Evolutionary conservation across 1,140 invertebrate species (phyloP).

Genomic region (Trypoxylus dichotomus): DNA sequence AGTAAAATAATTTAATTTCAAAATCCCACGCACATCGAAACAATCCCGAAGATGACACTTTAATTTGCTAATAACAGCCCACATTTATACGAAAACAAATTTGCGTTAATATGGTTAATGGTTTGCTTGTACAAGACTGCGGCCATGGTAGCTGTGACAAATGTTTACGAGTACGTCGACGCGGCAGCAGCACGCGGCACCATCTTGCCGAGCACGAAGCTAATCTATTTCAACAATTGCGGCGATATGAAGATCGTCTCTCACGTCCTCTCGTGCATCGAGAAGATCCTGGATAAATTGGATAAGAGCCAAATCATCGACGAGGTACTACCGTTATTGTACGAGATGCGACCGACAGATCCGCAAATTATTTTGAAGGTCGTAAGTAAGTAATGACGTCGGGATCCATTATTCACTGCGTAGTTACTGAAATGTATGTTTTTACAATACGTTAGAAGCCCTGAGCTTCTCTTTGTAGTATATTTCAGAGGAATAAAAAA

Average conservation of each 20-base stretch:
- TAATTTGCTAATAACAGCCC: too few species aligned
- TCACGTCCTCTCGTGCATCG: constrained; percentile 75
- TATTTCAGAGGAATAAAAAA: too few species aligned
- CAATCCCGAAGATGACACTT: too few species aligned
- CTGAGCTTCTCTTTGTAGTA: too few species aligned
- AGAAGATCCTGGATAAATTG: constrained; percentile 78
- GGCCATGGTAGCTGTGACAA: constrained; percentile 85
- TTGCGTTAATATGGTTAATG: too few species aligned
- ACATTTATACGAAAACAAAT: too few species aligned
- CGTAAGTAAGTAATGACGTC: constrained; percentile 72
- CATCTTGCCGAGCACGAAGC: constrained; percentile 85
- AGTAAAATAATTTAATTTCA: too few species aligned
- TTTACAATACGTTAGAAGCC: too few species aligned
- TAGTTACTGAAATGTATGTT: too few species aligned
- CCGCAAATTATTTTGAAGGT: constrained; percentile 77
- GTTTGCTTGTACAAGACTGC: constrained; percentile 65
- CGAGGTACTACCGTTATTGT: constrained; percentile 88
- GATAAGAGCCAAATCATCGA: constrained; percentile 89
- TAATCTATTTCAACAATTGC: constrained; percentile 84
- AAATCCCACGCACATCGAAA: too few species aligned
- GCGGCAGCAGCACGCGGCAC: constrained; percentile 79
- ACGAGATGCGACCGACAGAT: constrained; percentile 83
- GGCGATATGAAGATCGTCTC: constrained; percentile 75
- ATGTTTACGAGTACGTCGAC: constrained; percentile 83
- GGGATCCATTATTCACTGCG: too few species aligned